Evolutionary conservation across 2,113 vertebrate species (phyloP).

Genomic region (Motacilla alba): DNA sequence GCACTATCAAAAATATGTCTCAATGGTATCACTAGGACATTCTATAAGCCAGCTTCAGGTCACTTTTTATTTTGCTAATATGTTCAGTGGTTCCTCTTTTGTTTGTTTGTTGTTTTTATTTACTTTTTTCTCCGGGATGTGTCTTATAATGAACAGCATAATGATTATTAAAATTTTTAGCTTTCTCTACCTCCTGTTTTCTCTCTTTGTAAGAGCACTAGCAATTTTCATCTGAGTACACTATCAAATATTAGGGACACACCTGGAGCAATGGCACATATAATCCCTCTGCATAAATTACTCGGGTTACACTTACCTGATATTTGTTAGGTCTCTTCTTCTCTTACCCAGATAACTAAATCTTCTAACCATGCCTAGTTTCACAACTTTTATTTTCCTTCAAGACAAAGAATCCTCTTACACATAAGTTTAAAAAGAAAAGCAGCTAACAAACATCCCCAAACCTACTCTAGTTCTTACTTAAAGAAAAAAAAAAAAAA

Average conservation of each 20-base stretch:
- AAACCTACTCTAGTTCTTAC: not conserved
- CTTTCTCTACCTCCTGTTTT: not conserved
- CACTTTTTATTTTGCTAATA: not conserved
- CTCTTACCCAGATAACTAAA: not conserved
- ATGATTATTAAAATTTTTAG: not conserved
- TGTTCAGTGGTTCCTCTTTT: not conserved
- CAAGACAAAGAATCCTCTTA: not conserved
- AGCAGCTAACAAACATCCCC: not conserved
- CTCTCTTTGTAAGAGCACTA: not conserved
- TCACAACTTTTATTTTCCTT: not conserved
- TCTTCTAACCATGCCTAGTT: not conserved
- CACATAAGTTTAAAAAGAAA: not conserved
- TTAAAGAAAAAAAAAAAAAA: not conserved
- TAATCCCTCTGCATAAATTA: not conserved
- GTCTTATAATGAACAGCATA: not conserved
- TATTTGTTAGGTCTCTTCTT: not conserved
- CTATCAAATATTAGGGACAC: not conserved
- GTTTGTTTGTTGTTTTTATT: too few relatives aligned
- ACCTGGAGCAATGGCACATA: not conserved
- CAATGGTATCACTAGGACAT: not conserved
- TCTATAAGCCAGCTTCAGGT: not conserved
- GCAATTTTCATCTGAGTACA: not conserved
- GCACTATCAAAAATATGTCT: not conserved
- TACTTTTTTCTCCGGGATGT: not conserved
- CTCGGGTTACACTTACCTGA: not conserved